phyloP scores from a whole-genome alignment of 2,888 invertebrate species.

The Melanophora roralis region DNA sequence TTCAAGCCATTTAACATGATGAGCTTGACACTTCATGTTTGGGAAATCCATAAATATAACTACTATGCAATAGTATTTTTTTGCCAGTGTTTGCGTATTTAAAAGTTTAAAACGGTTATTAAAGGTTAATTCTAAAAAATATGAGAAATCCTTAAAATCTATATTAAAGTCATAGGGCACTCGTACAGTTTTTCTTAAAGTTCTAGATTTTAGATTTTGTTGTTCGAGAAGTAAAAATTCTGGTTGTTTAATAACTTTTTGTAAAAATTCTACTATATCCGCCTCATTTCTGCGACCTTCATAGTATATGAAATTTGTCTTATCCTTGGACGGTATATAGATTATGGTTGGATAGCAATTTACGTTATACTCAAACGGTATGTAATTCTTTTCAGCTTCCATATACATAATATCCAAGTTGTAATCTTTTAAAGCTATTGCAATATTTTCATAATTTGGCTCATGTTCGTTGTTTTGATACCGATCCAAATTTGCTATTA shows the following conservation, averaged over 20 bases:
- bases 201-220: neutral
- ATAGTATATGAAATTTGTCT: conserved; percentile 46
- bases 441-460: conserved; percentile 42
- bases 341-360: conserved; percentile 46
- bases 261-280: conserved; percentile 35
- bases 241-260: neutral
- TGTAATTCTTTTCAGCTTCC: conserved; percentile 52
- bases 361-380: conserved; percentile 59
- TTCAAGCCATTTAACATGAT: neutral
- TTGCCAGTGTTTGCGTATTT: neutral
- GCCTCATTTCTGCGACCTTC: neutral
- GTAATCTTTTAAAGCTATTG: conserved; percentile 55
- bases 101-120: neutral
- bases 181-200: neutral
- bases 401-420: conserved; percentile 62
- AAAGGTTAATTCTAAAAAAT: conserved; percentile 11
- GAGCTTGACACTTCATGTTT: neutral
- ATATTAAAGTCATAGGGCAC: neutral
- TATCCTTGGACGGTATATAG: conserved; percentile 45
- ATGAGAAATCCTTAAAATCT: neutral
- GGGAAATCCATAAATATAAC: conserved; percentile 29
- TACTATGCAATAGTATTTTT: neutral
- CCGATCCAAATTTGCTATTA: conserved; percentile 28
- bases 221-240: neutral
- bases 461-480: neutral